Conservation (phyloP, 2,113 vertebrate genomes). For the Microtus richardsoni region DNA sequence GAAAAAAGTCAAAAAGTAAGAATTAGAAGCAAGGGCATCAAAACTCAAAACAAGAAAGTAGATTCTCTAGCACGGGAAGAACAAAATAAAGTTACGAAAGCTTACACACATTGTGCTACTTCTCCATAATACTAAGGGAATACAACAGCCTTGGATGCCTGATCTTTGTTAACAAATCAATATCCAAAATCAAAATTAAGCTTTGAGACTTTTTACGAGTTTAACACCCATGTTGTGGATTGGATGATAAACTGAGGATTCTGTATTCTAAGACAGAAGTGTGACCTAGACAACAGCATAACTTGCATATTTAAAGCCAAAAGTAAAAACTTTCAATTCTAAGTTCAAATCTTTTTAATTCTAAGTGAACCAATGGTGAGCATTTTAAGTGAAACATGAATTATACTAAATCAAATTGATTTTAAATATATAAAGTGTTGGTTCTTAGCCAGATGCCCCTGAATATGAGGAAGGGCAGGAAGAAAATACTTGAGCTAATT, state of each 20-base stretch:
- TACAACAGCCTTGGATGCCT: rapidly evolving
- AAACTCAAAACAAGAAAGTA: neutral
- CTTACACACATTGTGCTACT: rapidly evolving
- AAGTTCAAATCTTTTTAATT: neutral
- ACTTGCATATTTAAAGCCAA: neutral
- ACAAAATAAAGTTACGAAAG: rapidly evolving
- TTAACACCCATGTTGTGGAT: neutral
- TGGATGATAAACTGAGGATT: neutral
- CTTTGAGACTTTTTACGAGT: neutral
- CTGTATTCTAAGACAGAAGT: neutral
- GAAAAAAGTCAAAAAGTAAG: neutral
- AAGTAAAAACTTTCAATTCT: neutral
- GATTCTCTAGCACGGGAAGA: neutral
- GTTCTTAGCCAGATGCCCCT: slow-evolving; percentile 43
- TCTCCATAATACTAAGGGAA: neutral
- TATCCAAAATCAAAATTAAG: neutral
- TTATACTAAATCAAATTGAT: slow-evolving; percentile 56
- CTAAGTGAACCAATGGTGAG: neutral
- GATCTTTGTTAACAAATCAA: neutral
- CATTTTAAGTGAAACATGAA: slow-evolving; percentile 27
- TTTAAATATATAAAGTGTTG: slow-evolving; percentile 51
- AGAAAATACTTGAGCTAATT: slow-evolving; percentile 71
- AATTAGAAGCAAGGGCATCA: neutral
- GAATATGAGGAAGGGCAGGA: slow-evolving; percentile 43
- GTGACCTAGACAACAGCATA: neutral